These are phyloP conservation scores for Sitobion miscanthi DNA, from an alignment of 1,140 invertebrate species.

Conservation along the genomic window DNA sequence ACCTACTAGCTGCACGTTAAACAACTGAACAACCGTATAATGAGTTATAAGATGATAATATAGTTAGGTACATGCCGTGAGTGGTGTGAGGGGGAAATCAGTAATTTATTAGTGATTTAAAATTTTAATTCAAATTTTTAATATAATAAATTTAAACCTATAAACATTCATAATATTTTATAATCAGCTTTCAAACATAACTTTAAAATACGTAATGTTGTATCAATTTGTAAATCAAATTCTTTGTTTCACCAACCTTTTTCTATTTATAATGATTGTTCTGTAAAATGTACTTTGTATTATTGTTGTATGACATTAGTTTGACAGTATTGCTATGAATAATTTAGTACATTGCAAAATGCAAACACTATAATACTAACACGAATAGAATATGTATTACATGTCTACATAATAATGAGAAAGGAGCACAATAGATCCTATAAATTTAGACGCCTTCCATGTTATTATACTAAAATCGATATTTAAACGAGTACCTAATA, in stretches of 20 bases:
- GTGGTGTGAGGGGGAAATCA: neutral
- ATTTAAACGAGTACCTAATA: neutral
- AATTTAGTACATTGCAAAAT: neutral
- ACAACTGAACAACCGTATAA: neutral
- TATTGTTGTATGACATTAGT: neutral
- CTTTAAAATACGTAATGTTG: neutral
- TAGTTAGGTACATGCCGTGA: neutral
- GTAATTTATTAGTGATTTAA: neutral
- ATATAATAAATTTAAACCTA: neutral
- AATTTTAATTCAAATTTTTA: neutral
- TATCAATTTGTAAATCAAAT: neutral
- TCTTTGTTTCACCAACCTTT: neutral
- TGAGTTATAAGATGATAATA: neutral
- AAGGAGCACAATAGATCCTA: slow-evolving; percentile 8
- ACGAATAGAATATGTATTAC: slow-evolving; percentile 8
- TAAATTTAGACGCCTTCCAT: neutral
- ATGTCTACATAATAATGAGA: slow-evolving; percentile 12
- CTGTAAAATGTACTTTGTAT: neutral
- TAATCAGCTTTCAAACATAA: neutral
- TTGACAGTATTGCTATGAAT: neutral
- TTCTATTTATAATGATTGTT: neutral
- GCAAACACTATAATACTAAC: neutral
- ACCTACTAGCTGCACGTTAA: neutral
- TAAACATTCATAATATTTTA: neutral
- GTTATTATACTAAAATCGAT: neutral